A percentile compares a stretch with the other conserved stretches of the same genome.
phyloP scores from a whole-genome alignment of 2,113 vertebrate genomes.

The Dromiciops gliroides region DNA sequence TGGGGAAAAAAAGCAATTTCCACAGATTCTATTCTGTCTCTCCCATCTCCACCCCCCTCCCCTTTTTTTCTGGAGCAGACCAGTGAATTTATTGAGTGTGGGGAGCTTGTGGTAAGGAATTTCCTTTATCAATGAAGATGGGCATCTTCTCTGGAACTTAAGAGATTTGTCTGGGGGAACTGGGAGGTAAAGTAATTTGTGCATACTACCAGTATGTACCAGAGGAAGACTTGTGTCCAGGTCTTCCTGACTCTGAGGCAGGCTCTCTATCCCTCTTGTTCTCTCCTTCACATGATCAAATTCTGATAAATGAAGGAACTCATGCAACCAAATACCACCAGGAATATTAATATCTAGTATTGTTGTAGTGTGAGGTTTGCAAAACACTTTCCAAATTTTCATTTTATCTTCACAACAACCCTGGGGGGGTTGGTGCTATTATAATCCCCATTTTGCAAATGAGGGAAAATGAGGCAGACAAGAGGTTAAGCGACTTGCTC shows the following conservation, averaged over 20 bases:
- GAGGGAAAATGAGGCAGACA: background rate
- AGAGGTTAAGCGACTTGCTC: background rate
- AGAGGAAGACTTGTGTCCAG: background rate
- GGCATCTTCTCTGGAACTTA: background rate
- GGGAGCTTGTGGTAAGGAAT: background rate
- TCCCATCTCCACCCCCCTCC: background rate
- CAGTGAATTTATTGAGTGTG: background rate
- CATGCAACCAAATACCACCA: background rate
- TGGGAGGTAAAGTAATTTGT: background rate
- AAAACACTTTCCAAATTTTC: too few species aligned
- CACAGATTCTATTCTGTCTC: background rate
- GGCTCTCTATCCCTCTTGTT: background rate
- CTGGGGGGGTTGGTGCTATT: background rate
- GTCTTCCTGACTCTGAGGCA: background rate
- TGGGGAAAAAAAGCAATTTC: slow-evolving; percentile 51
- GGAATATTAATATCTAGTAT: background rate
- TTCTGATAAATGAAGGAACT: background rate
- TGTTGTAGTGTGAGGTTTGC: too few species aligned
- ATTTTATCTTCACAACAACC: too few species aligned
- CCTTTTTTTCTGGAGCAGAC: background rate
- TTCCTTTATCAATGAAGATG: background rate
- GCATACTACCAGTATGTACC: background rate
- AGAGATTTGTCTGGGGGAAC: background rate
- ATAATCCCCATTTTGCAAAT: background rate
- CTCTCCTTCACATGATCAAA: background rate